Percentiles rank a stretch among this genome's conserved stretches.
These are phyloP conservation scores for Agrochola lychnidis DNA, from an alignment of 2,888 invertebrate species.

Conservation along the genomic window DNA sequence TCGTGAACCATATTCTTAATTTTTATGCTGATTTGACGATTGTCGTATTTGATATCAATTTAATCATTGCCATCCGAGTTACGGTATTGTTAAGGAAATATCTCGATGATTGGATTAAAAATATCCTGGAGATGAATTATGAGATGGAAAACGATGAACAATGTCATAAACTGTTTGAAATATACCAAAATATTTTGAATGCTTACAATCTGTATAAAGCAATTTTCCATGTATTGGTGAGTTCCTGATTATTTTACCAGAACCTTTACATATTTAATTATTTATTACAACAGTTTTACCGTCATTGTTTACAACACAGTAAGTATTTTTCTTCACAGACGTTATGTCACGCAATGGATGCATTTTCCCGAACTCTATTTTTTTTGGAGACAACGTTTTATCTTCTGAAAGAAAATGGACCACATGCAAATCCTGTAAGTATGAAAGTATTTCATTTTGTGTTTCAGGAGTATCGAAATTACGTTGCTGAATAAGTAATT, in stretches of 20 bases:
- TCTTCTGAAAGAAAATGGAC: background rate
- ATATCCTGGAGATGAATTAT: background rate
- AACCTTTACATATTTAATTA: background rate
- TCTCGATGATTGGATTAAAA: constrained; percentile 25
- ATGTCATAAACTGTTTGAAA: constrained; percentile 7
- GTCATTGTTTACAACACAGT: background rate
- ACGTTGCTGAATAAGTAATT: background rate
- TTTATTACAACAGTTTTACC: background rate
- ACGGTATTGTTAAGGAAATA: constrained; percentile 15
- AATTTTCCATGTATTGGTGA: constrained; percentile 16
- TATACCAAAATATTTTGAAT: constrained; percentile 18
- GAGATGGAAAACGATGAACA: background rate
- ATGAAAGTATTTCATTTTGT: background rate
- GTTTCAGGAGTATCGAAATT: background rate
- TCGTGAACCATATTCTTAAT: background rate
- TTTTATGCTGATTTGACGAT: background rate
- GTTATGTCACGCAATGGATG: constrained; percentile 7
- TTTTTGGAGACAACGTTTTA: constrained; percentile 1
- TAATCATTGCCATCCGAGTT: constrained; percentile 10
- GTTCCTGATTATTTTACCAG: background rate
- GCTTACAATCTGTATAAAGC: constrained; percentile 12
- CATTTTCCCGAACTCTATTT: constrained; percentile 2
- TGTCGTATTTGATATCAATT: constrained; percentile 17
- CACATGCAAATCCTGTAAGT: background rate
- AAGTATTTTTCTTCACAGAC: constrained; percentile 6